A percentile compares a stretch with the other conserved stretches of the same genome.
Conservation (phyloP, 2,888 invertebrate genomes). For the Diaprepes abbreviatus region DNA sequence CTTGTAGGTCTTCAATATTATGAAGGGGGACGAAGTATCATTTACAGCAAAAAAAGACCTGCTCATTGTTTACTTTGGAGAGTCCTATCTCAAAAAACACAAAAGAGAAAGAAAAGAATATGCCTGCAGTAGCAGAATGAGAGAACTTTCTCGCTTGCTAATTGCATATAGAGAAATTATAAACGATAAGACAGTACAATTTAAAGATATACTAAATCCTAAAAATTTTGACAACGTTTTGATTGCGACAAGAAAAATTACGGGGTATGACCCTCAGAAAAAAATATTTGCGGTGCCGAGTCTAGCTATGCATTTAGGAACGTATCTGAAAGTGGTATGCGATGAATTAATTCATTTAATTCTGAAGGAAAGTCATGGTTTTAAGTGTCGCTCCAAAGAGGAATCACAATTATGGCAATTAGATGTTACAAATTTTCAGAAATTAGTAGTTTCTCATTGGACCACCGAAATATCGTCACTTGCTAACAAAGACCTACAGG, state of each 20-base stretch:
- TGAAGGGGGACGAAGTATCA: slow-evolving; percentile 19
- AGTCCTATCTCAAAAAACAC: slow-evolving; percentile 23
- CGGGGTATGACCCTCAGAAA: slow-evolving; percentile 50
- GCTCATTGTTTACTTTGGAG: slow-evolving; percentile 20
- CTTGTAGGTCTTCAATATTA: slow-evolving; percentile 18
- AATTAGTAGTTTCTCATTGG: slow-evolving; percentile 48
- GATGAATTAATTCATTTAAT: slow-evolving; percentile 52
- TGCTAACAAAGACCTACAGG: too few species aligned
- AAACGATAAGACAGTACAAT: neutral
- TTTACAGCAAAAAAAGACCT: slow-evolving; percentile 20
- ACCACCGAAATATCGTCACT: slow-evolving; percentile 53
- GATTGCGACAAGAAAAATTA: slow-evolving; percentile 47
- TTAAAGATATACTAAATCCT: slow-evolving; percentile 51
- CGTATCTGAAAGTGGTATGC: slow-evolving; percentile 50
- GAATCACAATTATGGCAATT: neutral
- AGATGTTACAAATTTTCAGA: slow-evolving; percentile 41
- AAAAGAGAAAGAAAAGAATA: slow-evolving; percentile 22
- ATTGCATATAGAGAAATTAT: slow-evolving; percentile 13
- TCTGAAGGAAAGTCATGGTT: slow-evolving; percentile 50
- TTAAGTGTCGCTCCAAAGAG: slow-evolving; percentile 42
- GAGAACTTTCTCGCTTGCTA: slow-evolving; percentile 16
- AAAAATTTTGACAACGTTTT: slow-evolving; percentile 52
- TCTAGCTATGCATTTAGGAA: slow-evolving; percentile 54
- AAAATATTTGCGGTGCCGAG: slow-evolving; percentile 54
- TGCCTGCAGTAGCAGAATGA: slow-evolving; percentile 15